These are phyloP conservation scores for Ornithoptera alexandrae DNA, from an alignment of 2,888 invertebrate genomes.

Conservation along the genomic window DNA sequence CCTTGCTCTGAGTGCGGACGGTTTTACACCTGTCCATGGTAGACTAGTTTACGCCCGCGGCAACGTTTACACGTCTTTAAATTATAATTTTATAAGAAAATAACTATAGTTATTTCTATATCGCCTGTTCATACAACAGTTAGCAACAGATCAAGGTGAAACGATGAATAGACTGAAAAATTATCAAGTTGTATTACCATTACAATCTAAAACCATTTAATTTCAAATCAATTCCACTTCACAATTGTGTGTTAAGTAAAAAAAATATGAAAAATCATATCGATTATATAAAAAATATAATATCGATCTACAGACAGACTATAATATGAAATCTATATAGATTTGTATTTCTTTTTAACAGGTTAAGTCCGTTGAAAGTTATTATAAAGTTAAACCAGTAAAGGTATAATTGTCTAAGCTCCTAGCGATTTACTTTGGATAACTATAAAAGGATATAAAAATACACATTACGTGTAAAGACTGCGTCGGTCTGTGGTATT, in stretches of 20 bases:
- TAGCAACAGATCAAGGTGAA: too few species aligned
- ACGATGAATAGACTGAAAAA: too few species aligned
- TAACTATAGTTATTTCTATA: too few species aligned
- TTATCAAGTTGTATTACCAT: too few species aligned
- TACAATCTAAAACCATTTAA: too few species aligned
- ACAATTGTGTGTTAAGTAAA: too few species aligned
- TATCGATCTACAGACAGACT: not conserved
- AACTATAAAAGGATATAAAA: constrained; percentile 29
- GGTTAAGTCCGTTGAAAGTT: constrained; percentile 31
- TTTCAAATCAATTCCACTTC: too few species aligned
- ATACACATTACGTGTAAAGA: constrained; percentile 1
- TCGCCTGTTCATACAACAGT: too few species aligned
- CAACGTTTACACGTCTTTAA: not conserved
- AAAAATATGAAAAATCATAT: too few species aligned
- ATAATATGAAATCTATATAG: not conserved
- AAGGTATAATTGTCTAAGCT: constrained; percentile 40
- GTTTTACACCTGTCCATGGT: constrained; percentile 51
- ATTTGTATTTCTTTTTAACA: constrained; percentile 19
- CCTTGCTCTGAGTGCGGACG: constrained; percentile 65
- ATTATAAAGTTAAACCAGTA: constrained; percentile 35
- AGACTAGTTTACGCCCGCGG: constrained; percentile 7
- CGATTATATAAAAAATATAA: too few species aligned
- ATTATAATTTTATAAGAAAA: not conserved
- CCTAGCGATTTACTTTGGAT: constrained; percentile 40
- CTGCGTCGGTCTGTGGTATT: not conserved